Evolutionary conservation across 2,888 invertebrate genomes (phyloP).

Genomic region (Drosophila phalerata): DNA sequence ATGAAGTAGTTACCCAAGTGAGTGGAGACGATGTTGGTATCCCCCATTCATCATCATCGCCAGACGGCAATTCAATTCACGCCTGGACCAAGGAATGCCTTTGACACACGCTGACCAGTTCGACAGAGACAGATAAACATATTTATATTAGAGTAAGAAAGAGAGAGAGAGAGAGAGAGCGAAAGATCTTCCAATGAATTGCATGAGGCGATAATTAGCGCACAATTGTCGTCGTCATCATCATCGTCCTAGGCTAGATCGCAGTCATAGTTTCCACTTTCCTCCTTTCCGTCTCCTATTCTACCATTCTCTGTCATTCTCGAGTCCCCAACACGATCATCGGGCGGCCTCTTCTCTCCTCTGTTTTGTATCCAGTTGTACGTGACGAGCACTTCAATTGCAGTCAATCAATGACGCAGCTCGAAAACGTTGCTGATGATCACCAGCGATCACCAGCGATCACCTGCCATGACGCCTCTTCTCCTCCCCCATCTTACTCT

Average conservation of each 20-base stretch:
- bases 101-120: conserved; percentile 49
- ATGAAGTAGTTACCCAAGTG: conserved; percentile 55
- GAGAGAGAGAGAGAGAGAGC: background rate
- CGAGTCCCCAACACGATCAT: conserved; percentile 8
- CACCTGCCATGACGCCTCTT: conserved; percentile 40
- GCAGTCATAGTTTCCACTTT: background rate
- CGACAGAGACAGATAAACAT: conserved; percentile 2
- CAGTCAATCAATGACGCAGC: conserved; percentile 64
- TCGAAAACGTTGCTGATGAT: conserved; percentile 43
- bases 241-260: conserved; percentile 11
- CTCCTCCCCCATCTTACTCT: background rate
- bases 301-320: background rate
- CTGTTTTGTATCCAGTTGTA: conserved; percentile 33
- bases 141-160: background rate
- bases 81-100: conserved; percentile 67
- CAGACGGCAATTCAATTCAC: conserved; percentile 74
- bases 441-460: conserved; percentile 53
- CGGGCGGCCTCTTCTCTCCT: conserved; percentile 26
- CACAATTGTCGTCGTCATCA: conserved; percentile 74
- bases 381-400: conserved; percentile 76
- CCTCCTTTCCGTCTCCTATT: background rate
- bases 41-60: conserved; percentile 48
- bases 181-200: conserved; percentile 19
- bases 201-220: conserved; percentile 76
- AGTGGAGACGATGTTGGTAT: conserved; percentile 21